phyloP scores from a whole-genome alignment of 2,888 invertebrate species.

The Leucophenga maculata region DNA sequence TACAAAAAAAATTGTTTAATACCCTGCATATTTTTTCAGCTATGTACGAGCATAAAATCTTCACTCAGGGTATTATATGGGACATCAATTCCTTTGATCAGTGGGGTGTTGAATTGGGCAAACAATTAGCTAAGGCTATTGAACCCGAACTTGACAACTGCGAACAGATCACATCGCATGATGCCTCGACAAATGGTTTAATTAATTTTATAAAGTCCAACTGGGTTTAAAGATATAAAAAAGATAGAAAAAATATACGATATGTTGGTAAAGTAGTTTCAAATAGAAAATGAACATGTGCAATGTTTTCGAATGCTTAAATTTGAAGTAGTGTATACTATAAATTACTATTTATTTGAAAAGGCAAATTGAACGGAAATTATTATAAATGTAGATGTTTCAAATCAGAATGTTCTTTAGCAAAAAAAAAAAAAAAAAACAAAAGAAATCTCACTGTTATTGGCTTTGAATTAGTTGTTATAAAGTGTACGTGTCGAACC shows the following conservation, averaged over 20 bases:
- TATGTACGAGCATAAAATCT: slow-evolving; percentile 99
- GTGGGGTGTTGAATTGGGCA: slow-evolving; percentile 99
- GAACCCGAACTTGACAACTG: slow-evolving; percentile 89
- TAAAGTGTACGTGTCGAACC: slow-evolving; percentile 8
- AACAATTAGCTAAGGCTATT: slow-evolving; percentile 98
- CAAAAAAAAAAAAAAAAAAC: slow-evolving; percentile 5
- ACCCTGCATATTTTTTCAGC: slow-evolving; percentile 74
- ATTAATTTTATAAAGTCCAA: slow-evolving; percentile 93
- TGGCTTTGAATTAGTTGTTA: slow-evolving; percentile 11
- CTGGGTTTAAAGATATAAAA: slow-evolving; percentile 54
- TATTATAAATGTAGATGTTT: slow-evolving; percentile 23
- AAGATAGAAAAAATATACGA: background rate
- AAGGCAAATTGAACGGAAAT: background rate
- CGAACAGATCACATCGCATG: slow-evolving; percentile 82
- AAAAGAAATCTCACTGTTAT: slow-evolving; percentile 29
- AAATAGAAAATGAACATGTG: background rate
- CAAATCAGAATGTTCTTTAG: slow-evolving; percentile 15
- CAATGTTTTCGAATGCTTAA: slow-evolving; percentile 3
- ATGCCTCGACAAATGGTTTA: slow-evolving; percentile 96
- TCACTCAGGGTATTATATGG: slow-evolving; percentile 98
- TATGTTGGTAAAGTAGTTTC: background rate
- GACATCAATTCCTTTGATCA: slow-evolving; percentile 99
- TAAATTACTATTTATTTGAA: background rate
- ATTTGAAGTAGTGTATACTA: slow-evolving; percentile 2
- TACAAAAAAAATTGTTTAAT: too few relatives aligned